phyloP scores from a whole-genome alignment of 2,797 vertebrate species.

The Tolypeutes matacus region DNA sequence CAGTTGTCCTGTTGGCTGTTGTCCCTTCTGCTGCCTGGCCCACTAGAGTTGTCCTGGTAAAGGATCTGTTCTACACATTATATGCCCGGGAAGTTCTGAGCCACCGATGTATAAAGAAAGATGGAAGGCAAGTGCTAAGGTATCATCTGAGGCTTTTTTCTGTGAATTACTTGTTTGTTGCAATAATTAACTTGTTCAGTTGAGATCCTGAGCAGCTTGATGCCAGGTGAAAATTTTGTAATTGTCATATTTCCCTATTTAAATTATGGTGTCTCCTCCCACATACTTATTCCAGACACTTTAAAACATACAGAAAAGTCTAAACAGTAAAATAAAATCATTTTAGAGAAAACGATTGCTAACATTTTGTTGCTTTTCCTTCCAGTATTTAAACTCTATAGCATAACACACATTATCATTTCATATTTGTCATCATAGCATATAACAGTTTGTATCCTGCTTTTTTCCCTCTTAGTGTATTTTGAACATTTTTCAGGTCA shows the following conservation, averaged over 20 bases:
- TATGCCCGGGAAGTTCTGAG: background rate
- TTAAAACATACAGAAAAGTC: slow-evolving; percentile 26
- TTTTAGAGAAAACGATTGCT: slow-evolving; percentile 24
- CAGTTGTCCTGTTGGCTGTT: background rate
- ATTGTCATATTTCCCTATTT: slow-evolving; percentile 44
- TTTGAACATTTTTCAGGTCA: slow-evolving; percentile 3
- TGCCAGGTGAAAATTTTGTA: slow-evolving; percentile 15
- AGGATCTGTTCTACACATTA: background rate
- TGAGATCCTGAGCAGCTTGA: background rate
- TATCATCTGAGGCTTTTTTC: background rate
- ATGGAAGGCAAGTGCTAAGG: background rate
- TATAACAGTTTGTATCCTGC: background rate
- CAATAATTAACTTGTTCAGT: background rate
- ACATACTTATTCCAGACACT: slow-evolving; percentile 41
- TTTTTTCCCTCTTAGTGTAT: background rate
- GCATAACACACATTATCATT: background rate
- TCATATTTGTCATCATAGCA: background rate
- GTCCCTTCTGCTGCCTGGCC: background rate
- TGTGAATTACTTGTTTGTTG: background rate
- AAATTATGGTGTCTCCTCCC: background rate
- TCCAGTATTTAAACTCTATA: background rate
- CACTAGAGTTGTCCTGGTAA: background rate
- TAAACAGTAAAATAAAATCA: slow-evolving; percentile 4
- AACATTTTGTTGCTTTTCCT: slow-evolving; percentile 21
- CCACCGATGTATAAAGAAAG: background rate